Conservation (phyloP, 2,797 vertebrate species). For the Chromobotia macracanthus region DNA sequence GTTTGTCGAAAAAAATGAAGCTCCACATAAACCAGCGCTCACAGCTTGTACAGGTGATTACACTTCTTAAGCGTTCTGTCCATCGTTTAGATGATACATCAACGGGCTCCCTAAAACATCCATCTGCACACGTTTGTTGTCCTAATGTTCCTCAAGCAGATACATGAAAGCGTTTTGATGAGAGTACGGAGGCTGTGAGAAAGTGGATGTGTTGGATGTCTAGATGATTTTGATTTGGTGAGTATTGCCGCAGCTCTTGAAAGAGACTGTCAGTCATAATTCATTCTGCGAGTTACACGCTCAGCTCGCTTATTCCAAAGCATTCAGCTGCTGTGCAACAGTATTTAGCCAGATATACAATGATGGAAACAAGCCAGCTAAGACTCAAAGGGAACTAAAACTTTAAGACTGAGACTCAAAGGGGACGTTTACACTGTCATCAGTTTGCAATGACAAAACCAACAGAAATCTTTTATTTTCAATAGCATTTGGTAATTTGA, state of each 20-base stretch:
- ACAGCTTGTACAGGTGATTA: slow-evolving; percentile 42
- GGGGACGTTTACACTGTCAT: not conserved
- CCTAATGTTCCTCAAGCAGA: slow-evolving; percentile 30
- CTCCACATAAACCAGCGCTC: slow-evolving; percentile 30
- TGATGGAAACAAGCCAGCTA: not conserved
- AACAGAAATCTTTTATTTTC: too few relatives aligned
- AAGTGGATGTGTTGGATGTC: slow-evolving; percentile 3
- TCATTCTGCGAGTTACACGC: not conserved
- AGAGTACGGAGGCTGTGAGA: slow-evolving; percentile 6
- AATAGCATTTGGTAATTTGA: too few relatives aligned
- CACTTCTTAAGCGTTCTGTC: slow-evolving; percentile 42
- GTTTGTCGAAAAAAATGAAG: slow-evolving; percentile 17
- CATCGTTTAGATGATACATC: slow-evolving; percentile 29
- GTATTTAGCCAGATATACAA: not conserved
- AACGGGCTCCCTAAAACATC: slow-evolving; percentile 19
- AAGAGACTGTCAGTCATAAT: slow-evolving; percentile 26
- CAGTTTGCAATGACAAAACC: too few relatives aligned
- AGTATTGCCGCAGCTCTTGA: slow-evolving; percentile 14
- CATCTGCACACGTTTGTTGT: slow-evolving; percentile 12
- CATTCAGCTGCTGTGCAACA: not conserved
- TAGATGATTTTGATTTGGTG: slow-evolving; percentile 2
- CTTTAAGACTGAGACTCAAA: not conserved
- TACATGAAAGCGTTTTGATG: slow-evolving; percentile 16
- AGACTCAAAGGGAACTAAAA: too few relatives aligned
- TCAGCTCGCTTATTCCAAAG: slow-evolving; percentile 24